Conservation (phyloP, 2,797 vertebrate genomes). For the Lepidocolaptes lacrymiger region DNA sequence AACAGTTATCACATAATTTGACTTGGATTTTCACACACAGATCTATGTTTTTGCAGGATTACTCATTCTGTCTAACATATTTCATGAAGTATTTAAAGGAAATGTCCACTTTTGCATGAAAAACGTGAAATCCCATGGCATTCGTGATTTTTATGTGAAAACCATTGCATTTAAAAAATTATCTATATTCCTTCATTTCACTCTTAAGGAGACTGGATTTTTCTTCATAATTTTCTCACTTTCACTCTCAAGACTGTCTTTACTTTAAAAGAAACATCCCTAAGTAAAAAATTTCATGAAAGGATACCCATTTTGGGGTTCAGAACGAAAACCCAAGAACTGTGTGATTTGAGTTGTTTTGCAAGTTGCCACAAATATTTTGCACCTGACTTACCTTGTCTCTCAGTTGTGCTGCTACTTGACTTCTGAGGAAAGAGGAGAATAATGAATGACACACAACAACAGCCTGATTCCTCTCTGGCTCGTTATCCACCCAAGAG, state of each 20-base stretch:
- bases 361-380: background rate
- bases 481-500: background rate
- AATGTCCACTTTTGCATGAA: background rate
- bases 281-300: background rate
- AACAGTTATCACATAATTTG: background rate
- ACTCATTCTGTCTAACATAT: background rate
- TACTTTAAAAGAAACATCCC: background rate
- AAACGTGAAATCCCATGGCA: background rate
- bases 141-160: background rate
- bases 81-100: background rate
- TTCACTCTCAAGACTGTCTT: background rate
- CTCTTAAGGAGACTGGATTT: background rate
- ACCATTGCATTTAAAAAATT: background rate
- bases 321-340: background rate
- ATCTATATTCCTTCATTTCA: background rate
- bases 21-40: background rate
- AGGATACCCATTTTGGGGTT: rapidly evolving
- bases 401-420: background rate
- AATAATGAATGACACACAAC: background rate
- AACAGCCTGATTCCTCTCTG: background rate
- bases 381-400: background rate
- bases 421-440: background rate
- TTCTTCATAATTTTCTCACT: background rate
- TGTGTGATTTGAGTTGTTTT: background rate
- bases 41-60: background rate